These are phyloP conservation scores for Philhelius pedissequus DNA, from an alignment of 2,888 invertebrate species.

Conservation along the genomic window DNA sequence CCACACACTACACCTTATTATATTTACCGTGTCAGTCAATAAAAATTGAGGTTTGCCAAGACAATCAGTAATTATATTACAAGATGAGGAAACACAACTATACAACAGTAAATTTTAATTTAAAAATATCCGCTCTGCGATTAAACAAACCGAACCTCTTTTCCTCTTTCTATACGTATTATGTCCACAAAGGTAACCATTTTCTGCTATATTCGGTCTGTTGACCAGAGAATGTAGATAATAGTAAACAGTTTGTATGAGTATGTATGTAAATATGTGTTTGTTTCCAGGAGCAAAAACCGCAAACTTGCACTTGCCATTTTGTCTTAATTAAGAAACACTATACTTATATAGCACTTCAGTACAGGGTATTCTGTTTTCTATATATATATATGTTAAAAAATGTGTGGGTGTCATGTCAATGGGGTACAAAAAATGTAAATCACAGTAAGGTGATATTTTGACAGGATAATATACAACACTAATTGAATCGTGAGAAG, in stretches of 20 bases:
- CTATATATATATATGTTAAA: neutral
- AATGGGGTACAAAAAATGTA: neutral
- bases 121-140: neutral
- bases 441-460: neutral
- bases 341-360: neutral
- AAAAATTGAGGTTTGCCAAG: neutral
- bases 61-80: slow-evolving; percentile 31
- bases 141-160: no score
- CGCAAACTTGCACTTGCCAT: neutral
- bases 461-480: neutral
- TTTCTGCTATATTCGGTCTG: neutral
- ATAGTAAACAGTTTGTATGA: neutral
- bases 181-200: neutral
- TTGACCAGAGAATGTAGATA: slow-evolving; percentile 15
- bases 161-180: no score
- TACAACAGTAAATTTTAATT: neutral
- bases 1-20: neutral
- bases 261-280: neutral
- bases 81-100: neutral
- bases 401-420: neutral
- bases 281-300: neutral
- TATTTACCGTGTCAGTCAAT: neutral
- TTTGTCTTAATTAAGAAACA: neutral
- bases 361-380: neutral
- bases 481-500: neutral